Conservation (phyloP, 2,888 invertebrate species). For the Rhamnusium bicolor region DNA sequence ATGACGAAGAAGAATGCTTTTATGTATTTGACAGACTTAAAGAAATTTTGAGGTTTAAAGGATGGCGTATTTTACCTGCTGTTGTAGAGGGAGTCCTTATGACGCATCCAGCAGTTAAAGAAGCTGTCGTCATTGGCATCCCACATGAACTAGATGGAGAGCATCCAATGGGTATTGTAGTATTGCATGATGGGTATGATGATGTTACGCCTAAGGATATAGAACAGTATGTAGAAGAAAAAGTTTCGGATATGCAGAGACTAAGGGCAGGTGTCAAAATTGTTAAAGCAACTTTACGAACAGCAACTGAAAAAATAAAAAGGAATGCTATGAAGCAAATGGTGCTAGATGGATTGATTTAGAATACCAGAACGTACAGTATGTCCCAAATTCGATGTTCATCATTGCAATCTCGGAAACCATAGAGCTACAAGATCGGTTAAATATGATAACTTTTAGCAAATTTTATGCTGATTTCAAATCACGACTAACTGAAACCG, state of each 20-base stretch:
- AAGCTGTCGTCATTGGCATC: slow-evolving; percentile 72
- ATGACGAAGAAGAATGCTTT: slow-evolving; percentile 70
- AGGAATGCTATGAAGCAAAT: slow-evolving; percentile 27
- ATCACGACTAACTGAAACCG: too few relatives aligned
- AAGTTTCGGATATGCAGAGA: slow-evolving; percentile 40
- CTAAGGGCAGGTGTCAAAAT: slow-evolving; percentile 46
- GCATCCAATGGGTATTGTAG: slow-evolving; percentile 71
- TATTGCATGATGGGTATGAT: slow-evolving; percentile 59
- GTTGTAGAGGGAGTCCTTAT: slow-evolving; percentile 56
- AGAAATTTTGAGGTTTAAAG: slow-evolving; percentile 71
- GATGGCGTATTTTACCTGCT: slow-evolving; percentile 69
- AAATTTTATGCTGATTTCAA: too few relatives aligned
- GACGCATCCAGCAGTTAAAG: slow-evolving; percentile 57
- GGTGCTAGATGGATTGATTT: background rate
- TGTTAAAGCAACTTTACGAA: slow-evolving; percentile 34
- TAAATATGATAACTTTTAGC: too few relatives aligned
- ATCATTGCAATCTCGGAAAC: too few relatives aligned
- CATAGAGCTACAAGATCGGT: too few relatives aligned
- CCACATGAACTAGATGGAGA: slow-evolving; percentile 81
- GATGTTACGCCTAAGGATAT: slow-evolving; percentile 34
- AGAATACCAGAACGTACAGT: too few relatives aligned
- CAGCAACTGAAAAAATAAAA: slow-evolving; percentile 41
- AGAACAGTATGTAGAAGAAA: slow-evolving; percentile 67
- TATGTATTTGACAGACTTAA: slow-evolving; percentile 72
- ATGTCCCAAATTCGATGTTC: too few relatives aligned